These are phyloP conservation scores for Hyla sarda DNA, from an alignment of 2,113 vertebrate genomes.

Conservation along the genomic window DNA sequence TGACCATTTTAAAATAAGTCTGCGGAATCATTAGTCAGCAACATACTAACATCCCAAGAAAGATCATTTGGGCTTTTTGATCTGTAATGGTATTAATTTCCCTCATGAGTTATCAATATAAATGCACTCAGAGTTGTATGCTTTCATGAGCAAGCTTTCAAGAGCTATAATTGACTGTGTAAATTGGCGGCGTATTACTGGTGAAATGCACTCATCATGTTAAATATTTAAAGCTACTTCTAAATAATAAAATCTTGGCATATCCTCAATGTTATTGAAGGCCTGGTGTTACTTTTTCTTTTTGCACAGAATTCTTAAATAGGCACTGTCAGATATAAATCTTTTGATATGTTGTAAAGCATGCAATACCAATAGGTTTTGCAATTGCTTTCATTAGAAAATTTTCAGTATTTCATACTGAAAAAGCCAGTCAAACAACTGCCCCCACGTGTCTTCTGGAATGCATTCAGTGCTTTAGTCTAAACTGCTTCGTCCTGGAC, in stretches of 20 bases:
- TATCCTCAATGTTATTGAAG: slow-evolving; percentile 22
- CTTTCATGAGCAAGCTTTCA: slow-evolving; percentile 51
- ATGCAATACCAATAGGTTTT: too few species aligned
- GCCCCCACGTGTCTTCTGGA: too few species aligned
- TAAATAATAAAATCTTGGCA: slow-evolving; percentile 51
- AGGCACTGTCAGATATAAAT: too few species aligned
- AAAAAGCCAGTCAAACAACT: too few species aligned
- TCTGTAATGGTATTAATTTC: slow-evolving; percentile 49
- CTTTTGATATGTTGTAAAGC: neutral
- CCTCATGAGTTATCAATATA: slow-evolving; percentile 49
- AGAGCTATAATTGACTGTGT: slow-evolving; percentile 51
- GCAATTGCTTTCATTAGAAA: too few species aligned
- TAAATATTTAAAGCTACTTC: slow-evolving; percentile 52
- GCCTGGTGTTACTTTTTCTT: neutral
- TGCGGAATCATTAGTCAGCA: slow-evolving; percentile 29
- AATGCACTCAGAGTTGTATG: slow-evolving; percentile 44
- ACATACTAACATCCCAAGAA: slow-evolving; percentile 32
- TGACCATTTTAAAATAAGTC: neutral
- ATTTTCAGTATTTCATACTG: too few species aligned
- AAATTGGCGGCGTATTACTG: slow-evolving; percentile 40
- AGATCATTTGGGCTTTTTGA: slow-evolving; percentile 25
- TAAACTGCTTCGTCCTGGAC: too few species aligned
- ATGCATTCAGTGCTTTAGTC: too few species aligned
- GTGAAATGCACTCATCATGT: slow-evolving; percentile 43
- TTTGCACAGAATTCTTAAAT: neutral